Conservation (phyloP, 2,797 vertebrate species). For the Pangasius mekongensis region DNA sequence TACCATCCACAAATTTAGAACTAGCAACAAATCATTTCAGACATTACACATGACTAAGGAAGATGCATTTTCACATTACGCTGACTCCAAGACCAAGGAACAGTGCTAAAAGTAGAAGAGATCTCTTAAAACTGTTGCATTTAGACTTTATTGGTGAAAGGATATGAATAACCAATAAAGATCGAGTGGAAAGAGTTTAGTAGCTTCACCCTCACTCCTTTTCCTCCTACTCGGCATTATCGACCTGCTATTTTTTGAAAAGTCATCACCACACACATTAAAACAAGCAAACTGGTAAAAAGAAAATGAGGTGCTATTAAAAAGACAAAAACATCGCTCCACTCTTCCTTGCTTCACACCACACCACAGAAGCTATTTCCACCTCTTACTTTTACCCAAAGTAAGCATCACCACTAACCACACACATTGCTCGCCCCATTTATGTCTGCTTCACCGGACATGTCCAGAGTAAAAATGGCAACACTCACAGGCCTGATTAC, state of each 20-base stretch:
- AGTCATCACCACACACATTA: conserved; percentile 33
- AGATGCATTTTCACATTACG: not conserved
- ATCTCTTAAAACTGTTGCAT: not conserved
- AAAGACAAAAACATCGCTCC: conserved; percentile 32
- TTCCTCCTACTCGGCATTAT: conserved; percentile 37
- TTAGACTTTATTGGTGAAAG: conserved; percentile 19
- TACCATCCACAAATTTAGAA: not conserved
- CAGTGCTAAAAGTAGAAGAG: conserved; percentile 1
- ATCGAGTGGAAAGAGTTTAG: not conserved
- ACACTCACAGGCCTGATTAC: conserved; percentile 37
- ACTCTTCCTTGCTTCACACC: conserved; percentile 24
- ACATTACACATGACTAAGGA: not conserved
- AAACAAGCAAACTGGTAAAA: conserved; percentile 29
- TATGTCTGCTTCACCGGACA: conserved; percentile 33
- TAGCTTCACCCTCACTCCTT: conserved; percentile 22
- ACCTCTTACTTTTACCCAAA: conserved; percentile 37
- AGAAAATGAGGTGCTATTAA: conserved; percentile 44
- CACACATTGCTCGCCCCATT: conserved; percentile 17
- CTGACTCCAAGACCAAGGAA: not conserved
- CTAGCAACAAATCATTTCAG: not conserved
- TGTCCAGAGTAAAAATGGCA: conserved; percentile 38
- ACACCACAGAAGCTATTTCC: conserved; percentile 36
- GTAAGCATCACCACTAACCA: conserved; percentile 34
- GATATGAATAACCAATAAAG: conserved; percentile 41
- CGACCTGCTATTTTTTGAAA: conserved; percentile 40